Base-by-base conservation (phyloP, 1,140 invertebrate genomes). In the Oreohelix idahoensis region DNA sequence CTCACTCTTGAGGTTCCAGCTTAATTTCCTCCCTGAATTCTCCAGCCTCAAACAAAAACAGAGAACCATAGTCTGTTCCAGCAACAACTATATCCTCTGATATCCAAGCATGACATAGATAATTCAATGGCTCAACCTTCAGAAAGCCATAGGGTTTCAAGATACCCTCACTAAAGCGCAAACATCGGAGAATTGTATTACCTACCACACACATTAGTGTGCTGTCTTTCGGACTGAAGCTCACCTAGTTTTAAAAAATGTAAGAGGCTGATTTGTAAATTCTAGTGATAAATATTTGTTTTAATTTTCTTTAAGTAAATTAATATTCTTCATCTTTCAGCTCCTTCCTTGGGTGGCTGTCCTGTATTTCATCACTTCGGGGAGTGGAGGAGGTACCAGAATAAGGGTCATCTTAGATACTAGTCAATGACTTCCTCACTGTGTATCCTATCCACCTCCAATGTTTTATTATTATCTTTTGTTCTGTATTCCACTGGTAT, bases 71-170 rank as follows among this genome's bases (percentile, higher is more conserved):
- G 69, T 94, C 93, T 0, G 96, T 96, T 0, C 96, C 96, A 38
- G 95, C 95, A 75, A 97, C 92, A 17, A 97, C 93, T 83, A 95
- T 92, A 85, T 97, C 96, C 32, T 95, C 93, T 39, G 95, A 95
- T 13, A 93, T 90, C 86, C 93, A 93, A 29, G 90, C 94, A 88
- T 95, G 95, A 83, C 94, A 95, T 0, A 94, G 94, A 84, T 96
- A 94, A 85, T 94, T 93, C 83, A 96, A 94, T 85, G 95, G 95
- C 85, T 97, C 96, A 32, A 95, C 94, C 92, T 97, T 97, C 81
- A 95, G 94, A 93, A 96, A 97, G 32, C 96, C 96, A 92, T 95
- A 97, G 75, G 96, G 95, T 51, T 96, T 94, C 94, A 97, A 95
- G 11, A 95, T 94, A 0, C 94, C 95, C 89, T 97, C 96, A n/a